phyloP scores from a whole-genome alignment of 2,113 vertebrate species.

The Mixornis gularis region DNA sequence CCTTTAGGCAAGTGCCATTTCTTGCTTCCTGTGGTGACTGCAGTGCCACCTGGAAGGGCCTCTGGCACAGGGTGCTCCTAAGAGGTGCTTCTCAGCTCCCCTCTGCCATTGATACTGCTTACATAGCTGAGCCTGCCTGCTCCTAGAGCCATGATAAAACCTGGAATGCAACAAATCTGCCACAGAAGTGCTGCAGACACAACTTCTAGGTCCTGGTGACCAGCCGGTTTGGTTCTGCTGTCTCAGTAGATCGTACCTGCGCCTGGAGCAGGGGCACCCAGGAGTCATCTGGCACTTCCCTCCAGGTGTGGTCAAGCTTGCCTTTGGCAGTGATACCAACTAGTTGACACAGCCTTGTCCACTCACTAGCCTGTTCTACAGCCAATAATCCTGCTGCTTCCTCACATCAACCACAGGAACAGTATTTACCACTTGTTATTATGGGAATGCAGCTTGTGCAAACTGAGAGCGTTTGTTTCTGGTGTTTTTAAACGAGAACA shows the following conservation, averaged over 20 bases:
- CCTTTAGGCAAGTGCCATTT: not conserved
- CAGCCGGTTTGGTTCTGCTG: not conserved
- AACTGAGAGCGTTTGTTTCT: not conserved
- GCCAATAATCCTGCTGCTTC: not conserved
- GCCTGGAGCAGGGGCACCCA: not conserved
- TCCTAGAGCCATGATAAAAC: not conserved
- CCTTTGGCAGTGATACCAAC: not conserved
- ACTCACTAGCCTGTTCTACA: not conserved
- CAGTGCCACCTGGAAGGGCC: not conserved
- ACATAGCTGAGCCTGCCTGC: not conserved
- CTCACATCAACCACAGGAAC: not conserved
- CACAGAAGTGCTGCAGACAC: not conserved
- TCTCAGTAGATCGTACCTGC: not conserved
- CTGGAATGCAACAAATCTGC: not conserved
- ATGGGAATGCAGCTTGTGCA: conserved; percentile 18
- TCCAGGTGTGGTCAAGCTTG: not conserved
- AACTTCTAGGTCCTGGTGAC: not conserved
- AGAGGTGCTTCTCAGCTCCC: not conserved
- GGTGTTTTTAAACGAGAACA: conserved; percentile 39
- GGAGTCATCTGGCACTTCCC: conserved; percentile 7
- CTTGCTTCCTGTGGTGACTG: not conserved
- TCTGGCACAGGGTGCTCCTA: not conserved
- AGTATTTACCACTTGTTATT: not conserved
- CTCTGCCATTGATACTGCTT: not conserved
- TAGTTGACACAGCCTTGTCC: not conserved